A percentile compares a stretch with the other conserved stretches of the same genome.
Evolutionary conservation across 2,888 invertebrate species (phyloP).

Genomic region (Miltochrista miniata): DNA sequence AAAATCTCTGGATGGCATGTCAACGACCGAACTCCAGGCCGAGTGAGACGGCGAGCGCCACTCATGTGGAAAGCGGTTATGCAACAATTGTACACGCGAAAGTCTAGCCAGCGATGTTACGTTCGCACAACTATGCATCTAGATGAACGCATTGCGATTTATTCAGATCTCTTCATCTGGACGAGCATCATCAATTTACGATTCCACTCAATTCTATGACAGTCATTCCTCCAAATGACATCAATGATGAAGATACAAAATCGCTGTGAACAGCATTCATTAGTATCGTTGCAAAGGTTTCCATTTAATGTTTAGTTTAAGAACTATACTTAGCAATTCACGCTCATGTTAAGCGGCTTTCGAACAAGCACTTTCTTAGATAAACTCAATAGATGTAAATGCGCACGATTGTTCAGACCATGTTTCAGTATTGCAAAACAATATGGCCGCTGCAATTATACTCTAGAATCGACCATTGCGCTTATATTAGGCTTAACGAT

Average conservation of each 20-base stretch:
- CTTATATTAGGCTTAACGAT: conserved; percentile 56
- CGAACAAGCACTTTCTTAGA: conserved; percentile 49
- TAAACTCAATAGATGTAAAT: conserved; percentile 50
- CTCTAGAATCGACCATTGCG: conserved; percentile 50
- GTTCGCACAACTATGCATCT: conserved; percentile 56
- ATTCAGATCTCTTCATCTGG: conserved; percentile 25
- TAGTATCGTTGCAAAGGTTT: neutral
- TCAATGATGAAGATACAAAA: neutral
- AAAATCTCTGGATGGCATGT: conserved; percentile 66
- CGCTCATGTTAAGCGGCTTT: conserved; percentile 32
- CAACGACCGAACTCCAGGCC: conserved; percentile 75
- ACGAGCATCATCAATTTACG: conserved; percentile 8
- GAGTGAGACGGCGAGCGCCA: conserved; percentile 65
- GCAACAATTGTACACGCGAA: conserved; percentile 75
- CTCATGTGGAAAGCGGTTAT: conserved; percentile 81
- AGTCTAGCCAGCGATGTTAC: conserved; percentile 60
- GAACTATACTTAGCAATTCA: conserved; percentile 16
- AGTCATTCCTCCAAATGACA: neutral
- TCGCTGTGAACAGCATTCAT: neutral
- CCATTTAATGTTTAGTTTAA: neutral
- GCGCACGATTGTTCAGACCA: conserved; percentile 42
- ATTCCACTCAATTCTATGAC: neutral
- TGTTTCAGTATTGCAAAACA: conserved; percentile 58
- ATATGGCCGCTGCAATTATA: conserved; percentile 54
- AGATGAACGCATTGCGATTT: conserved; percentile 48